phyloP scores from a whole-genome alignment of 2,888 invertebrate species.

The Scaptomyza reducta region DNA sequence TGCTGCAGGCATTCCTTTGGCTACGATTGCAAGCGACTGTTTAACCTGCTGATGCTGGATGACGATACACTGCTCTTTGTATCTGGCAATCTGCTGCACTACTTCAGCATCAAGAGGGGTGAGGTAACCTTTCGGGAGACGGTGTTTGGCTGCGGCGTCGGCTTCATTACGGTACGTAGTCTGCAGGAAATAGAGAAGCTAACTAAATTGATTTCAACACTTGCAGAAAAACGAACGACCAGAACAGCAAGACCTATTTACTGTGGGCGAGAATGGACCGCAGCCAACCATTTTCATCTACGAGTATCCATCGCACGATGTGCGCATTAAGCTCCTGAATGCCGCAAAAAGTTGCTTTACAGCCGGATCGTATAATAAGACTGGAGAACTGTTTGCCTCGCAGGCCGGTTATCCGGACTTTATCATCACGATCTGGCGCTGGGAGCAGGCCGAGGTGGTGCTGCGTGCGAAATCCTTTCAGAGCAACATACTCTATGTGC shows the following conservation, averaged over 20 bases:
- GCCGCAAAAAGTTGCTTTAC: constrained; percentile 91
- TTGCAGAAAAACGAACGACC: constrained; percentile 87
- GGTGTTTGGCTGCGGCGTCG: constrained; percentile 91
- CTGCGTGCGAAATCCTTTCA: constrained; percentile 92
- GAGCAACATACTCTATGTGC: constrained; percentile 91
- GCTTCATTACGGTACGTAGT: constrained; percentile 89
- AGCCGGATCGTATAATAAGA: constrained; percentile 91
- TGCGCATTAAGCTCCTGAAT: constrained; percentile 89
- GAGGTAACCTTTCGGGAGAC: constrained; percentile 89
- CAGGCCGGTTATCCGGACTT: constrained; percentile 93
- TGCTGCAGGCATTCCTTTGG: constrained; percentile 91
- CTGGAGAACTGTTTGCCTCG: constrained; percentile 90
- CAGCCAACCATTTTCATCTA: constrained; percentile 92
- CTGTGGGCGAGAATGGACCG: constrained; percentile 92
- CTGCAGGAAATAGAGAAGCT: background rate
- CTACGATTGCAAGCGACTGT: constrained; percentile 92
- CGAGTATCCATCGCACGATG: constrained; percentile 91
- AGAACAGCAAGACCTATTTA: constrained; percentile 87
- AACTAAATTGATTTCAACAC: background rate
- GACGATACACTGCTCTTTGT: constrained; percentile 90
- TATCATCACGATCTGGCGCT: constrained; percentile 95
- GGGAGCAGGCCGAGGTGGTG: constrained; percentile 90
- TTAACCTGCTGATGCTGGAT: constrained; percentile 92
- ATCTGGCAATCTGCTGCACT: constrained; percentile 92
- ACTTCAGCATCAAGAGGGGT: constrained; percentile 88